Evolutionary conservation across 2,797 vertebrate genomes (phyloP).

Genomic region (Syncerus caffer): DNA sequence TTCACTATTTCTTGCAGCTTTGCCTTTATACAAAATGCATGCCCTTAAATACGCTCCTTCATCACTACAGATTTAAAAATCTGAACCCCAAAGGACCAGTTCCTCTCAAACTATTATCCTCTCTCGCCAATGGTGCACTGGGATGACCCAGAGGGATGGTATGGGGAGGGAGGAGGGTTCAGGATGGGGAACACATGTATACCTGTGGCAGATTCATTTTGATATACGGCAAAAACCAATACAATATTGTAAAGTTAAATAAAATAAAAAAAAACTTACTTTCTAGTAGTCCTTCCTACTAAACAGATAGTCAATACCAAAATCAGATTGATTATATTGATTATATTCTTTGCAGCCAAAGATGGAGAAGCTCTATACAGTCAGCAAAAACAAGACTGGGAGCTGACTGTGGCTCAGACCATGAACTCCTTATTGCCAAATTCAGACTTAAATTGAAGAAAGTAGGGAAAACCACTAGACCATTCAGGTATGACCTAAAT

Average conservation of each 20-base stretch:
- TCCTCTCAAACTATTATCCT: background rate
- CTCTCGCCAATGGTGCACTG: background rate
- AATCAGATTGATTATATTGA: background rate
- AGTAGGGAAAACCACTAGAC: background rate
- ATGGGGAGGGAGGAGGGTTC: no score
- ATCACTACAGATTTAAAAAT: background rate
- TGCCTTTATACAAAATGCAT: background rate
- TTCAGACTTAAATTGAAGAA: background rate
- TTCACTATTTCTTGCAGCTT: slow-evolving; percentile 3
- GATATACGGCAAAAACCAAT: no score
- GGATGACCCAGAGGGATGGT: no score
- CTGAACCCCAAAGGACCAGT: background rate
- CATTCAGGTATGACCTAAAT: background rate
- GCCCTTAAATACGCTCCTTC: background rate
- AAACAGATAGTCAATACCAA: background rate
- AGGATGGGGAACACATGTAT: no score
- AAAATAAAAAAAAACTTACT: background rate
- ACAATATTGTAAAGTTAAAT: no score
- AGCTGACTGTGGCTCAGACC: background rate
- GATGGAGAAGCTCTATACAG: background rate
- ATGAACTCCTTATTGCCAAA: background rate
- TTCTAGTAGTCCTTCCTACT: background rate
- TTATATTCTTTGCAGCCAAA: background rate
- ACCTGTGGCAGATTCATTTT: no score
- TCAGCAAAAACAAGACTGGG: background rate